Conservation (phyloP, 1,140 invertebrate genomes). For the Apis laboriosa region DNA sequence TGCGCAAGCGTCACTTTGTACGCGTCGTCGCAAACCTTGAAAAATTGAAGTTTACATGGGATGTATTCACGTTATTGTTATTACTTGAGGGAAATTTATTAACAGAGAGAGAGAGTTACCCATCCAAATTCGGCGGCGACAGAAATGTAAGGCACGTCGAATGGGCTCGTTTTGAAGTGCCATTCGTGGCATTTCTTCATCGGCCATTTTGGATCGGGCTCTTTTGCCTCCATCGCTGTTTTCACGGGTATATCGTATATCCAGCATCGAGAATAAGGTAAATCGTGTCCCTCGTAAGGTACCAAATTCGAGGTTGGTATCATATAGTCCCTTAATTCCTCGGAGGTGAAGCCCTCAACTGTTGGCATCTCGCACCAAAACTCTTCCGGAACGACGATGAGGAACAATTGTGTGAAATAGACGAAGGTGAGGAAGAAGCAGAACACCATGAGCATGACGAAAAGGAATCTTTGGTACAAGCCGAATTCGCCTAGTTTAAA, state of each 20-base stretch:
- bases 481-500: constrained; percentile 52
- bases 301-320: constrained; percentile 52
- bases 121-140: constrained; percentile 54
- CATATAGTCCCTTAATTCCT: constrained; percentile 35
- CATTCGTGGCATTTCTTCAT: constrained; percentile 56
- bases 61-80: no score
- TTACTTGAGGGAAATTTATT: no score
- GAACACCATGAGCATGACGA: constrained; percentile 51
- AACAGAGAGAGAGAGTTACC: constrained; percentile 19
- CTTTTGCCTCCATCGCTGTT: neutral
- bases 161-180: constrained; percentile 49
- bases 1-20: constrained; percentile 75
- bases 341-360: constrained; percentile 8
- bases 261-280: constrained; percentile 62
- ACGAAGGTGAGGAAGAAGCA: constrained; percentile 54
- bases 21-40: constrained; percentile 78
- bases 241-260: constrained; percentile 58
- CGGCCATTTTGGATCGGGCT: constrained; percentile 48
- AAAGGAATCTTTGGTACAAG: constrained; percentile 55
- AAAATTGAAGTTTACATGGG: neutral
- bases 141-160: constrained; percentile 56
- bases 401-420: constrained; percentile 59
- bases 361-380: constrained; percentile 57
- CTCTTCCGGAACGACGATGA: constrained; percentile 51
- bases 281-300: constrained; percentile 41